These are phyloP conservation scores for Lacerta bilineata DNA, from an alignment of 2,797 vertebrate genomes.

Conservation along the genomic window DNA sequence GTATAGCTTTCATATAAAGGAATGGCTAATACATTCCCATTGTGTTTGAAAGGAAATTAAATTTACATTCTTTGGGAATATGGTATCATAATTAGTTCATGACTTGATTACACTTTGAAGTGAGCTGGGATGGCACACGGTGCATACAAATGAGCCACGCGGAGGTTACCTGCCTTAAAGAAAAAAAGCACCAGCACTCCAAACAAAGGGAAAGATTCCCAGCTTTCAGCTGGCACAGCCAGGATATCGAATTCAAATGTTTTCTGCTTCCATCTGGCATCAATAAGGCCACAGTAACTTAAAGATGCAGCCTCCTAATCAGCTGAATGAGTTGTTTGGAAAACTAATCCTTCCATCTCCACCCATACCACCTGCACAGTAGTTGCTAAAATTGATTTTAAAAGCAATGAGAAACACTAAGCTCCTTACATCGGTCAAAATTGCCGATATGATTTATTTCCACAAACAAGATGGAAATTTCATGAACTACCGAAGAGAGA, in stretches of 20 bases:
- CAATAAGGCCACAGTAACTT: constrained; percentile 52
- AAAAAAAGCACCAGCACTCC: constrained; percentile 51
- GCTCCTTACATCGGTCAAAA: constrained; percentile 55
- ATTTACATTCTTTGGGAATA: constrained; percentile 79
- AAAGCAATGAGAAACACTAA: constrained; percentile 46
- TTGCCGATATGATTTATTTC: constrained; percentile 49
- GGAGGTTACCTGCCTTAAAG: constrained; percentile 63
- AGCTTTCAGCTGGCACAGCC: constrained; percentile 34
- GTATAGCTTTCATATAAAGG: constrained; percentile 65
- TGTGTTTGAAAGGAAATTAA: constrained; percentile 78
- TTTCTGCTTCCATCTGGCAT: constrained; percentile 45
- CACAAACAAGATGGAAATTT: constrained; percentile 46
- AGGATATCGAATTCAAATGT: constrained; percentile 60
- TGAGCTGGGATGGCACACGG: constrained; percentile 57
- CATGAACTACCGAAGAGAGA: constrained; percentile 34
- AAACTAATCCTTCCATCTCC: constrained; percentile 50
- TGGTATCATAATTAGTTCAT: constrained; percentile 77
- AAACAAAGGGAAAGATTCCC: constrained; percentile 39
- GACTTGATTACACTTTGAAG: constrained; percentile 81
- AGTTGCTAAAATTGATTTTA: constrained; percentile 56
- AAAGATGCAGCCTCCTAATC: constrained; percentile 43
- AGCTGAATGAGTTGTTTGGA: constrained; percentile 53
- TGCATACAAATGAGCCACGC: constrained; percentile 72
- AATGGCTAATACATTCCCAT: constrained; percentile 69
- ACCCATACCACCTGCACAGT: constrained; percentile 41